phyloP scores from a whole-genome alignment of 2,797 vertebrate species.

The Erpetoichthys calabaricus region DNA sequence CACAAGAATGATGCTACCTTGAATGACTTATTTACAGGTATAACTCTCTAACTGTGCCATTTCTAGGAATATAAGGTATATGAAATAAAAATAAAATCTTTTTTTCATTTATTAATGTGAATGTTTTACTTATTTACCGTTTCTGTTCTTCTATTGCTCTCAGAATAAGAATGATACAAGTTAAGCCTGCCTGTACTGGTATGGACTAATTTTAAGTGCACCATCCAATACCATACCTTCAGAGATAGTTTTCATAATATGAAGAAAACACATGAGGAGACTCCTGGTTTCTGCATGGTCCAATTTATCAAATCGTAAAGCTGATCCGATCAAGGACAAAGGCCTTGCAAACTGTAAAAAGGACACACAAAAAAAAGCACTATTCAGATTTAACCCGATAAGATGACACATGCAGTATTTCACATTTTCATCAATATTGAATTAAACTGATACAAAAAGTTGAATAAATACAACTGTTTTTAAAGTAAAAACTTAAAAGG shows the following conservation, averaged over 20 bases:
- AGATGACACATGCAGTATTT: not conserved
- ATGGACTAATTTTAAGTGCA: not conserved
- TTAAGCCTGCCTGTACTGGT: too few relatives aligned
- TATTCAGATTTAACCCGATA: not conserved
- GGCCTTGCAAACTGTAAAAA: conserved; percentile 72
- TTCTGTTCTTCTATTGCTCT: too few relatives aligned
- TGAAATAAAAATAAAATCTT: too few relatives aligned
- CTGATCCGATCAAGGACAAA: conserved; percentile 86
- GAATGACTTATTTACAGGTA: too few relatives aligned
- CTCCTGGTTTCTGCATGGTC: conserved; percentile 93
- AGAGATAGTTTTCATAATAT: conserved; percentile 97
- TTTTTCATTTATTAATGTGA: too few relatives aligned
- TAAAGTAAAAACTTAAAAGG: too few relatives aligned
- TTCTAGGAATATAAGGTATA: too few relatives aligned
- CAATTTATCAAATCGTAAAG: conserved; percentile 89
- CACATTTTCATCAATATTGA: fast-evolving
- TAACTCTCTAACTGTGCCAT: too few relatives aligned
- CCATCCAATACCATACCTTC: conserved; percentile 54
- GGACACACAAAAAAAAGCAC: conserved; percentile 15
- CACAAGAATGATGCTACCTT: too few relatives aligned
- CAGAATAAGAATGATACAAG: too few relatives aligned
- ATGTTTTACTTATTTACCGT: too few relatives aligned
- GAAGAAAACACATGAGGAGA: conserved; percentile 91
- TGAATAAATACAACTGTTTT: too few relatives aligned
- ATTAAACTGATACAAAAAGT: not conserved